phyloP scores from a whole-genome alignment of 2,113 vertebrate species.

The Mirza zaza region DNA sequence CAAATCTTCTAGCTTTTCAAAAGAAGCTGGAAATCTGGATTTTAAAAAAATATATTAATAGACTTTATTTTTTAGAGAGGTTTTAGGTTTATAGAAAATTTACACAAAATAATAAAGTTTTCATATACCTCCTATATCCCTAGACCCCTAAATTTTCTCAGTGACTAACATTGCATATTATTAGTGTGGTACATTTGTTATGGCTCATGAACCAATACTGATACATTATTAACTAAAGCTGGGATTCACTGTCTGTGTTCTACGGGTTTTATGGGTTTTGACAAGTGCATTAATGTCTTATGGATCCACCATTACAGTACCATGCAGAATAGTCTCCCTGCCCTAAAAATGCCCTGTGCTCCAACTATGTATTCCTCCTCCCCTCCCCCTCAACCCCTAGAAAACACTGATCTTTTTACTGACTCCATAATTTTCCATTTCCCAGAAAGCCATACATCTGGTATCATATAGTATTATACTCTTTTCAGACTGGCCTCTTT shows the following conservation, averaged over 20 bases:
- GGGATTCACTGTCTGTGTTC: neutral
- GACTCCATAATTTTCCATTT: neutral
- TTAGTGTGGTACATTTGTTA: neutral
- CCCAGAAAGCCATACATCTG: neutral
- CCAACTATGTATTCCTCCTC: neutral
- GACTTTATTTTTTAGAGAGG: neutral
- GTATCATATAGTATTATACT: neutral
- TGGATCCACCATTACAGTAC: neutral
- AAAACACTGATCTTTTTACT: neutral
- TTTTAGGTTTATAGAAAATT: neutral
- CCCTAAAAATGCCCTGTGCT: neutral
- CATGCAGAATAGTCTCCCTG: neutral
- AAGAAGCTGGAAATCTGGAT: constrained; percentile 10
- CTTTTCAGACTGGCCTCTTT: constrained; percentile 25
- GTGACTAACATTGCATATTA: neutral
- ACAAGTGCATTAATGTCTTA: neutral
- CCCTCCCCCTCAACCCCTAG: neutral
- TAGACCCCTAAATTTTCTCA: neutral
- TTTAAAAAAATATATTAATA: neutral
- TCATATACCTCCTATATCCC: neutral
- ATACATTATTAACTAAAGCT: neutral
- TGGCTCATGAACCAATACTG: neutral
- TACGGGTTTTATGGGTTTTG: neutral
- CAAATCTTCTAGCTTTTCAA: neutral
- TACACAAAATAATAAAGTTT: neutral